Evolutionary conservation across 1,140 invertebrate species (phyloP).

Genomic region (Leptestheria dahalacensis): DNA sequence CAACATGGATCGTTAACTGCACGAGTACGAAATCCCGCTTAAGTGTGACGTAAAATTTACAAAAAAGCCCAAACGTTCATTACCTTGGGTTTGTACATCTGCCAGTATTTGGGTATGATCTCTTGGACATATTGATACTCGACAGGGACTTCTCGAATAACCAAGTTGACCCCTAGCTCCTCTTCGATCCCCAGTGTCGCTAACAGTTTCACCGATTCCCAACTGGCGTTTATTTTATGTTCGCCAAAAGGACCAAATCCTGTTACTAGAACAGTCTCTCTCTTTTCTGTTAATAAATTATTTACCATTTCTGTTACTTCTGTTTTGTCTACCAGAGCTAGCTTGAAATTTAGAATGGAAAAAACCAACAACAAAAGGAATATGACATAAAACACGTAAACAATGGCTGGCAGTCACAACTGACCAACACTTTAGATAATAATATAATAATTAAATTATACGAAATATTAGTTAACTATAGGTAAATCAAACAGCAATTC

Average conservation of each 20-base stretch:
- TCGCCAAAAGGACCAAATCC: slow-evolving; percentile 58
- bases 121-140: slow-evolving; percentile 43
- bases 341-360: no score
- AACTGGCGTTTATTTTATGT: slow-evolving; percentile 56
- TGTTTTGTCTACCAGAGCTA: no score
- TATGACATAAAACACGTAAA: no score
- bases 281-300: not conserved
- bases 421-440: no score
- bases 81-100: slow-evolving; percentile 45
- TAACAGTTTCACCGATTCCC: slow-evolving; percentile 51
- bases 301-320: no score
- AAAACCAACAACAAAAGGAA: no score
- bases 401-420: no score
- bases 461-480: no score
- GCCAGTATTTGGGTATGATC: slow-evolving; percentile 44
- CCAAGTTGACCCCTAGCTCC: slow-evolving; percentile 34
- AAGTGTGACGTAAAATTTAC: not conserved
- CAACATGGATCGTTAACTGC: slow-evolving; percentile 31
- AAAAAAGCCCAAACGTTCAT: slow-evolving; percentile 17
- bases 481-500: no score
- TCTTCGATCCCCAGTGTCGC: slow-evolving; percentile 26
- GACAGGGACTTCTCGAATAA: slow-evolving; percentile 46
- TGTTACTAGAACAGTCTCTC: slow-evolving; percentile 35
- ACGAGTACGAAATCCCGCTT: not conserved
- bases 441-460: no score